Conservation (phyloP, 2,113 vertebrate species). For the Lamprologus tigripictilis region DNA sequence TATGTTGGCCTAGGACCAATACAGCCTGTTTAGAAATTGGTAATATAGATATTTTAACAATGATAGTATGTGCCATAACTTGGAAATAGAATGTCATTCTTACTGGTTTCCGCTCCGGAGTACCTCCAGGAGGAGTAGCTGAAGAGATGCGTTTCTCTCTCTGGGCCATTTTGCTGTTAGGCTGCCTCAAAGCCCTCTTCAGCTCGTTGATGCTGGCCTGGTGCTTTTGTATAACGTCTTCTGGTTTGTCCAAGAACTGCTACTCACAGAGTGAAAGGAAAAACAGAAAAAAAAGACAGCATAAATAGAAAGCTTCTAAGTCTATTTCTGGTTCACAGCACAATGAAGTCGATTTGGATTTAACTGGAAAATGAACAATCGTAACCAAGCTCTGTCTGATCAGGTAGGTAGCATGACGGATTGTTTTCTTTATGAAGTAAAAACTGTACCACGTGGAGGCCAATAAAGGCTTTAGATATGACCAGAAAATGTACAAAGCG, state of each 20-base stretch:
- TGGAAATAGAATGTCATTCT: conserved; percentile 3
- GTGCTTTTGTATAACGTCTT: conserved; percentile 95
- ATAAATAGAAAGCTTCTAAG: background rate
- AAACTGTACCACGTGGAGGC: background rate
- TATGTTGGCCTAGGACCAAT: background rate
- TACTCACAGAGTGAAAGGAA: conserved; percentile 25
- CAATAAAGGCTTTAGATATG: background rate
- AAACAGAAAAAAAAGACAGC: background rate
- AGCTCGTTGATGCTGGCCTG: conserved; percentile 99
- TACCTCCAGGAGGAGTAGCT: conserved; percentile 81
- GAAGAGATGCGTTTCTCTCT: conserved; percentile 83
- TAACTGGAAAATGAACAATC: background rate
- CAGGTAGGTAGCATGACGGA: background rate
- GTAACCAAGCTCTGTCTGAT: background rate
- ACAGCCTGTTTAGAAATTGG: background rate
- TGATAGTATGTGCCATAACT: background rate
- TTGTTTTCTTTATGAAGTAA: background rate
- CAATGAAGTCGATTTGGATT: background rate
- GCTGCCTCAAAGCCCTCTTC: conserved; percentile 93
- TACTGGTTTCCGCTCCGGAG: conserved; percentile 82
- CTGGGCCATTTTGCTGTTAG: conserved; percentile 97
- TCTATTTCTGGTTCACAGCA: background rate
- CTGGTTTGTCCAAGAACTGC: conserved; percentile 96
- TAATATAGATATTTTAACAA: background rate
- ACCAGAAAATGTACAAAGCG: background rate